Evolutionary conservation across 2,888 invertebrate species (phyloP).

Genomic region (Euplexia lucipara): DNA sequence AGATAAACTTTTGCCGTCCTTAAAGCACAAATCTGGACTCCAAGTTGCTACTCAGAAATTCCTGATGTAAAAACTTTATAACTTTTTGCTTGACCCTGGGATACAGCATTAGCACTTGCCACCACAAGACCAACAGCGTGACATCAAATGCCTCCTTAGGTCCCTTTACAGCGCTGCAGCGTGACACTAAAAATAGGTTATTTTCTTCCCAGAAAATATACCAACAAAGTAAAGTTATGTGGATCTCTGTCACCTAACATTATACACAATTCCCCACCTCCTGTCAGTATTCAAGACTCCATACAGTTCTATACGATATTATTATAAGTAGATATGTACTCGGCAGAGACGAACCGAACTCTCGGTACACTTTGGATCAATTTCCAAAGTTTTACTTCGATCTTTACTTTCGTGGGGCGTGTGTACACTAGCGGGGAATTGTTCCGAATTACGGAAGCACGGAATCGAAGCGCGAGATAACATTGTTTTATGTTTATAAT

Average conservation of each 20-base stretch:
- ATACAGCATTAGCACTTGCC: no score
- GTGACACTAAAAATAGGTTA: no score
- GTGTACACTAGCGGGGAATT: constrained; percentile 63
- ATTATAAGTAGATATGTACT: constrained; percentile 66
- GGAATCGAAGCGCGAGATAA: constrained; percentile 28
- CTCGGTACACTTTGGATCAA: constrained; percentile 81
- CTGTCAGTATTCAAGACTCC: constrained; percentile 37
- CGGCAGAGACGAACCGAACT: constrained; percentile 72
- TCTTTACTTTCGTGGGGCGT: constrained; percentile 72
- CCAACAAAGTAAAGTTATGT: constrained; percentile 11
- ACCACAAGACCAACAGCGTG: no score
- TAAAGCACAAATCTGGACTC: no score
- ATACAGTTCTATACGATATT: constrained; percentile 55
- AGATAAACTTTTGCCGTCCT: no score
- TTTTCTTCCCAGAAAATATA: constrained; percentile 17
- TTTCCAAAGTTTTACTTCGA: constrained; percentile 84
- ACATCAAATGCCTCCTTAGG: no score
- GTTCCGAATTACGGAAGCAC: constrained; percentile 46
- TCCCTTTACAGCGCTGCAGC: no score
- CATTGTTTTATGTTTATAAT: constrained; percentile 21
- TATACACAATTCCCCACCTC: constrained; percentile 23
- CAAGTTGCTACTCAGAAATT: no score
- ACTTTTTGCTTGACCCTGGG: no score
- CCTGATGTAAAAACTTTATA: no score
- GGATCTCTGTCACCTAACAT: constrained; percentile 38